Percentiles rank a stretch among this genome's conserved stretches.
Conservation (phyloP, 2,113 vertebrate genomes). For the Ceyx margarethae region DNA sequence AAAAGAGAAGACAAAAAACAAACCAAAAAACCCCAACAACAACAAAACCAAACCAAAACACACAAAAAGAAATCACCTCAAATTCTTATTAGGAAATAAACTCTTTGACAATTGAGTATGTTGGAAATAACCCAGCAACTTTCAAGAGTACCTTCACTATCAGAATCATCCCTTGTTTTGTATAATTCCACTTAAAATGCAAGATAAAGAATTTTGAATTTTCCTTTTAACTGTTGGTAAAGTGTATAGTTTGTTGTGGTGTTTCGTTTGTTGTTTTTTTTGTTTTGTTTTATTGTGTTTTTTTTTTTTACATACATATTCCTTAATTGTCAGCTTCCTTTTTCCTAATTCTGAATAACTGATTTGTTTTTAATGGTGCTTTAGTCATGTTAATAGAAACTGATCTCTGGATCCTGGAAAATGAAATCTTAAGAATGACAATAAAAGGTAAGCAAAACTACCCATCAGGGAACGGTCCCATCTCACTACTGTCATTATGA, state of each 20-base stretch:
- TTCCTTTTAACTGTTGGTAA: neutral
- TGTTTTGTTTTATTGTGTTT: too few relatives aligned
- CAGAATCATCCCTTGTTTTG: neutral
- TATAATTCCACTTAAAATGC: neutral
- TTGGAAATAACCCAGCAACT: neutral
- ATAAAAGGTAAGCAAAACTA: constrained; percentile 50
- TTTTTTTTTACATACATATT: neutral
- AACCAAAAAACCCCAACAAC: too few relatives aligned
- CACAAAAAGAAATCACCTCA: neutral
- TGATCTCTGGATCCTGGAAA: constrained; percentile 33
- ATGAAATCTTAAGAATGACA: constrained; percentile 52
- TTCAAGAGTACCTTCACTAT: neutral
- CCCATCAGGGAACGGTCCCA: constrained; percentile 18
- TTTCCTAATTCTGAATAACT: constrained; percentile 12
- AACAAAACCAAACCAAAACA: too few relatives aligned
- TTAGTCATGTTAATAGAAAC: constrained; percentile 38
- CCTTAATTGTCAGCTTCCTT: constrained; percentile 14
- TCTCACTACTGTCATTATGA: constrained; percentile 28
- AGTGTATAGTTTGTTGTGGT: neutral
- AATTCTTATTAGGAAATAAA: neutral
- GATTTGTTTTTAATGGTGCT: constrained; percentile 55
- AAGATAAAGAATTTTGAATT: constrained; percentile 5
- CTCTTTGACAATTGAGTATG: neutral
- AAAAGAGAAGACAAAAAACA: neutral
- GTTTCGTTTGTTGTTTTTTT: too few relatives aligned